Conservation (phyloP, 2,797 vertebrate species). For the Karalla daura region DNA sequence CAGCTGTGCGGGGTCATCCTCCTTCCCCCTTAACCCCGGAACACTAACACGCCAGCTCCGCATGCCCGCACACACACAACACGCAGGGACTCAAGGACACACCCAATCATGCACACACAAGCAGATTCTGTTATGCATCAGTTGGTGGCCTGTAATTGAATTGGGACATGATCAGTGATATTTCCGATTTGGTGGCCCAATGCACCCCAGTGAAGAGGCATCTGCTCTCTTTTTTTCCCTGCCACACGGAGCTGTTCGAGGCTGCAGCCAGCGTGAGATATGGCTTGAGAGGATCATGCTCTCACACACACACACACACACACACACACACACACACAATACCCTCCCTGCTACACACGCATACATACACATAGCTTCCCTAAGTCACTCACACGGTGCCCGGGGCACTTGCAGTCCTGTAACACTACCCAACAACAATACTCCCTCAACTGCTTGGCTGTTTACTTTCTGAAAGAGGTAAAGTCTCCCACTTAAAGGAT, state of each 20-base stretch:
- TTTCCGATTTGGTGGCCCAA: conserved; percentile 77
- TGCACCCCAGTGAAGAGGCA: conserved; percentile 75
- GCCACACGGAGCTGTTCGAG: conserved; percentile 54
- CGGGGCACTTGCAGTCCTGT: conserved; percentile 74
- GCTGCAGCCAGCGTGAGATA: conserved; percentile 60
- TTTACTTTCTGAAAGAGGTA: conserved; percentile 86
- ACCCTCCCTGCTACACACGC: conserved; percentile 44
- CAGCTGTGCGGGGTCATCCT: conserved; percentile 80
- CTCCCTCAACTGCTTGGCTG: conserved; percentile 80
- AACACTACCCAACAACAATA: conserved; percentile 86
- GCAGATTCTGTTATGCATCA: conserved; percentile 73
- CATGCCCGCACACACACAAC: conserved; percentile 78
- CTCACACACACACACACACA: conserved; percentile 28
- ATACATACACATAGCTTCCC: conserved; percentile 62
- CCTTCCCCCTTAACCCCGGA: conserved; percentile 68
- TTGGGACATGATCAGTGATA: conserved; percentile 79
- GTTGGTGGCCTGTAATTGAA: conserved; percentile 80
- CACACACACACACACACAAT: conserved; percentile 40
- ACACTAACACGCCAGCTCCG: conserved; percentile 70
- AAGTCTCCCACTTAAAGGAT: conserved; percentile 84
- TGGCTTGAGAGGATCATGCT: conserved; percentile 61
- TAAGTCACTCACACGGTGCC: conserved; percentile 70
- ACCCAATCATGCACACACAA: conserved; percentile 67
- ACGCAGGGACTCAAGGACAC: conserved; percentile 68
- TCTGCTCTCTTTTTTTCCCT: conserved; percentile 69